Conservation (phyloP, 2,797 vertebrate genomes). For the Lagorchestes hirsutus region DNA sequence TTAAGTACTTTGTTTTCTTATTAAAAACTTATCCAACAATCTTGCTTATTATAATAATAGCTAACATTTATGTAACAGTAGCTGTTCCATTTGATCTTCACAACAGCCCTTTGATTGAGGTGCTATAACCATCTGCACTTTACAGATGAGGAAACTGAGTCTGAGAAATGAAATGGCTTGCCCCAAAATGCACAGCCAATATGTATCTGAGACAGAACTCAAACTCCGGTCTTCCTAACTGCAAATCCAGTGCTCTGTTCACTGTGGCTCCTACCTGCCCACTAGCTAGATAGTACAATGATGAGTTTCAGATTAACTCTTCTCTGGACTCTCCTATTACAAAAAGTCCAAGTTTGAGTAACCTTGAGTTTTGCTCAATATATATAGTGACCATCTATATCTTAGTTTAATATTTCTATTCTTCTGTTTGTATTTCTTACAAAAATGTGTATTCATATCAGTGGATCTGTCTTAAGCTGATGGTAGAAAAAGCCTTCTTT, state of each 20-base stretch:
- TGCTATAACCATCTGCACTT: not conserved
- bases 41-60: constrained; percentile 4
- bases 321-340: no score
- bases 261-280: no score
- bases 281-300: not conserved
- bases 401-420: not conserved
- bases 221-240: not conserved
- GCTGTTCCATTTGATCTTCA: not conserved
- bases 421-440: not conserved
- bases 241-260: not conserved
- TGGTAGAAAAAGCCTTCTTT: constrained; percentile 2
- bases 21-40: not conserved
- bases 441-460: not conserved
- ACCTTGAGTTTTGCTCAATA: not conserved
- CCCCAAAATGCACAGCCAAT: not conserved
- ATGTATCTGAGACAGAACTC: not conserved
- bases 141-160: constrained; percentile 13
- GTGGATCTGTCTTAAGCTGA: not conserved
- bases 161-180: not conserved
- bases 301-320: no score
- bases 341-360: no score
- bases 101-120: not conserved
- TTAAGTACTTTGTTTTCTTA: no score
- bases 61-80: not conserved
- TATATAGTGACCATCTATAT: not conserved